Conservation (phyloP, 1,140 invertebrate genomes). For the Liolophura sinensis region DNA sequence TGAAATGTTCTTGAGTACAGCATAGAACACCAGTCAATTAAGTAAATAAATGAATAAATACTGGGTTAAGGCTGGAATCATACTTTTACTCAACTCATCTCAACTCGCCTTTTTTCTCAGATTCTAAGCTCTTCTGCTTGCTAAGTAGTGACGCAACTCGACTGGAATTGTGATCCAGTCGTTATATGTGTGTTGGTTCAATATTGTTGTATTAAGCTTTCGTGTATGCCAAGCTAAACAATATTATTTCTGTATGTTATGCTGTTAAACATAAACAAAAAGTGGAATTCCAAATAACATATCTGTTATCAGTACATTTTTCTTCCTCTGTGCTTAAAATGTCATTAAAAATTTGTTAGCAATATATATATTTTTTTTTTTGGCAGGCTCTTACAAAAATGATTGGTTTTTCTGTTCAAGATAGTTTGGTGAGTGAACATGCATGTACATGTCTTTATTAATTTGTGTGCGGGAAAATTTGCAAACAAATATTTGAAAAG, state of each 20-base stretch:
- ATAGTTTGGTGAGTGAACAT: slow-evolving; percentile 19
- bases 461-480: too few species aligned
- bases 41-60: too few species aligned
- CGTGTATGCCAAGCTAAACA: not conserved
- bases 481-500: too few species aligned
- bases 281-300: not conserved
- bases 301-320: not conserved
- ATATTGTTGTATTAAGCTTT: not conserved
- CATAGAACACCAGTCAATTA: too few species aligned
- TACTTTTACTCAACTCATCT: not conserved
- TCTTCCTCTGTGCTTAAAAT: not conserved
- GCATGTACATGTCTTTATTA: too few species aligned
- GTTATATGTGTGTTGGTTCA: too few species aligned
- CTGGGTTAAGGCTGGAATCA: not conserved
- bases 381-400: slow-evolving; percentile 25
- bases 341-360: not conserved
- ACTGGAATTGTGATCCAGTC: too few species aligned
- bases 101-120: too few species aligned
- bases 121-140: too few species aligned
- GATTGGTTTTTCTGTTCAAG: slow-evolving; percentile 28
- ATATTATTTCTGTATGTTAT: not conserved
- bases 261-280: not conserved
- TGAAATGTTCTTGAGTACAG: too few species aligned
- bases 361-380: not conserved
- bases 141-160: too few species aligned